Percentiles rank a stretch among this genome's conserved stretches.
These are phyloP conservation scores for Antheraea yamamai DNA, from an alignment of 2,888 invertebrate species.

Conservation along the genomic window DNA sequence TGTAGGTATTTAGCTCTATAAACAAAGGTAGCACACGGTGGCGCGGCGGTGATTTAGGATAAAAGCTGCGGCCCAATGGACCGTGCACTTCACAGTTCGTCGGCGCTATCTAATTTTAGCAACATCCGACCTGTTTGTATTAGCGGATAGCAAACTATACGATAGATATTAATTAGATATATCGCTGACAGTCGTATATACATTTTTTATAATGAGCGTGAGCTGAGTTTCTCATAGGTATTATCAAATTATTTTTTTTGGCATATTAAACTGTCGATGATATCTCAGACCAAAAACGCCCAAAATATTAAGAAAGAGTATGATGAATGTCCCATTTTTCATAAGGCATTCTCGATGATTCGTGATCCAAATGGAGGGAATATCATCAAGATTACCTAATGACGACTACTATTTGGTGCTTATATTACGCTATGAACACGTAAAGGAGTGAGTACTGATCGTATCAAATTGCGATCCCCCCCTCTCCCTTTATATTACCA, in stretches of 20 bases:
- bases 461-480: no score
- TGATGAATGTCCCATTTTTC: neutral
- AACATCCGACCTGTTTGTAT: conserved; percentile 20
- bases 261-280: no score
- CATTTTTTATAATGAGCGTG: neutral
- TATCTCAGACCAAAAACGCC: no score
- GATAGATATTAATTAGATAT: neutral
- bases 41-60: conserved; percentile 33
- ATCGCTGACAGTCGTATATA: neutral
- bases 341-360: neutral
- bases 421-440: no score
- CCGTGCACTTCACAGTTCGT: conserved; percentile 28
- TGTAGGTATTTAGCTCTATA: neutral
- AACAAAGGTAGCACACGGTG: neutral
- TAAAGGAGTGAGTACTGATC: no score
- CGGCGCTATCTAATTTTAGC: conserved; percentile 37
- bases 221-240: neutral
- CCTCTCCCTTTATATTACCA: no score
- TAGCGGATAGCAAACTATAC: conserved; percentile 2
- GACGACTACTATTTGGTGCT: no score
- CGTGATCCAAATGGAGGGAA: neutral
- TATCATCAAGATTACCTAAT: no score
- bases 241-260: neutral
- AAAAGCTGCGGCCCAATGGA: conserved; percentile 33
- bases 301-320: neutral